Evolutionary conservation across 2,113 vertebrate species (phyloP), one percentile per base, ranked within the genome.

Genomic region (Petrocephalus microphthalmus): DNA sequence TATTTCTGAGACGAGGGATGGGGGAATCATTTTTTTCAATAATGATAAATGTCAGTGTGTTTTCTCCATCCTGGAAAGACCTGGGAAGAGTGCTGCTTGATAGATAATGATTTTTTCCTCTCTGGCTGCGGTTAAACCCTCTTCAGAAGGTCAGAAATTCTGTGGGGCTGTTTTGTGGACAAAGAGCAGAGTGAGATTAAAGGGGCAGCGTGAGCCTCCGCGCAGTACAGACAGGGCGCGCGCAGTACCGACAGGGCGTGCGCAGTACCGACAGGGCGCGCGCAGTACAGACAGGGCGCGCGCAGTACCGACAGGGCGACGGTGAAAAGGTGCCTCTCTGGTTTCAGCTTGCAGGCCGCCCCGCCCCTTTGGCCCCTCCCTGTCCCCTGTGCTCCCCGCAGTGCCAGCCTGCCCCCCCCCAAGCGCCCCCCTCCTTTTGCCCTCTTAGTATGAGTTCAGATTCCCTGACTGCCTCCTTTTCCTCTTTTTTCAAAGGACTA

Each of bases 31-130:
- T 57, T 29, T 56, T 42, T 74, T 87, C 53, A 86, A 57, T 89
- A 90, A 92, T 93, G 91, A 92, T 90, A 94, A 95, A 94, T 93
- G 91, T 93, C 91, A 93, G 90, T 92, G 67, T 92, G 90, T 93
- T 88, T 89, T 90, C 64, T 92, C 84, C 89, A 89, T 88, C 90
- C 92, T 91, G 71, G 88, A n/a, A 37, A 53, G 53, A 57, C 7
- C 85, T n/a, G 53, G 17, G 90, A 88, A 92, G 92, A 94, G 91
- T 85, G 71, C 89, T 89, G 90, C 81, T 86, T 91, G 86, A 91
- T 92, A 92, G 89, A 93, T 94, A 93, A 95, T 94, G 92, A 95
- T 95, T 93, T 86, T 86, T 86, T 82, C 90, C 94, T 87, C 92
- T 82, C 90, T 92, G 93, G 88, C 93, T 92, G 86, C 90, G 87